Evolutionary conservation across 2,797 vertebrate species (phyloP).

Genomic region (Xenops minutus): DNA sequence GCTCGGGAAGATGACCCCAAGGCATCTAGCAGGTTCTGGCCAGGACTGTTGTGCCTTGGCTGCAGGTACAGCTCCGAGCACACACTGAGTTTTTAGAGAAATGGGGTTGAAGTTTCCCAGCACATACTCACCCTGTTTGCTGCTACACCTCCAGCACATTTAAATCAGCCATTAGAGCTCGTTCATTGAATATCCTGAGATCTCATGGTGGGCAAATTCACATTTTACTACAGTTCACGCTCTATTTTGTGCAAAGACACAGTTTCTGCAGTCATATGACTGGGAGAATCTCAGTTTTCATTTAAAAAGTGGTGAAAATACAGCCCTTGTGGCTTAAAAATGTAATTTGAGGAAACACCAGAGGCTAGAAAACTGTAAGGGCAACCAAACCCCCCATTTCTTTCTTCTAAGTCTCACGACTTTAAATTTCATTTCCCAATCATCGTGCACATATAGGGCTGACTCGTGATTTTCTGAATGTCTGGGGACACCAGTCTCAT

Average conservation of each 20-base stretch:
- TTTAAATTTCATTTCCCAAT: background rate
- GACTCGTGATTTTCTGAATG: background rate
- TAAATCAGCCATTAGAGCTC: background rate
- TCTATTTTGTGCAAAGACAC: background rate
- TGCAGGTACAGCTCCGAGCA: background rate
- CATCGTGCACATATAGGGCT: rapidly evolving
- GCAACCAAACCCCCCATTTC: background rate
- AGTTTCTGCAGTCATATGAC: background rate
- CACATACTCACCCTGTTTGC: background rate
- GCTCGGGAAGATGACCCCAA: rapidly evolving
- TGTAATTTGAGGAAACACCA: background rate
- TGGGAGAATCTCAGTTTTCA: background rate
- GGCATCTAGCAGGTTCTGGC: background rate
- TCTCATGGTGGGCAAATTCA: background rate
- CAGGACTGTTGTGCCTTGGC: background rate
- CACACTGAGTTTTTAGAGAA: rapidly evolving
- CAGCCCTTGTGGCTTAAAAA: background rate
- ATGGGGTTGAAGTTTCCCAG: background rate
- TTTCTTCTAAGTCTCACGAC: background rate
- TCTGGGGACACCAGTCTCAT: background rate
- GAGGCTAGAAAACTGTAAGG: background rate
- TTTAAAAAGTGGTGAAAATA: background rate
- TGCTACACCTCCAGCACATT: background rate
- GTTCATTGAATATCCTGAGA: background rate
- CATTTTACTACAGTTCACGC: background rate